A percentile compares a stretch with the other conserved stretches of the same genome.
Evolutionary conservation across 2,113 vertebrate species (phyloP).

Genomic region (Lamprotornis superbus): DNA sequence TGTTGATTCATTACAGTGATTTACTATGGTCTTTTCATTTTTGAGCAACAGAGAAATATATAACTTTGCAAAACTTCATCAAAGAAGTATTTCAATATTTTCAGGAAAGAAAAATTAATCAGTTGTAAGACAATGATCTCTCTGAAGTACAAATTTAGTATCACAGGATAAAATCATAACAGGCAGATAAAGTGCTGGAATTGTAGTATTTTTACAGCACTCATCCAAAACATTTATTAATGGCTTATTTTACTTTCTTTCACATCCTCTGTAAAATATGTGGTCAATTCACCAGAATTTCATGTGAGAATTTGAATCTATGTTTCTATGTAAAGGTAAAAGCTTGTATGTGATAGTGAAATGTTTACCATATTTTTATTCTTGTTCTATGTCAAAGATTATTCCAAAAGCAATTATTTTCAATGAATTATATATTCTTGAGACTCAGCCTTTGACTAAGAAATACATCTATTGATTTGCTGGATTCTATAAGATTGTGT

Average conservation of each 20-base stretch:
- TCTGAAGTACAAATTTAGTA: background rate
- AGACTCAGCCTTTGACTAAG: background rate
- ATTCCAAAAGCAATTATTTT: background rate
- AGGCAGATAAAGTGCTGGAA: background rate
- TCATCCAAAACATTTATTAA: background rate
- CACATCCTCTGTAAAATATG: background rate
- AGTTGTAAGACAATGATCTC: background rate
- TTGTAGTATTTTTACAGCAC: background rate
- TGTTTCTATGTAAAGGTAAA: background rate
- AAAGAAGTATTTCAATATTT: background rate
- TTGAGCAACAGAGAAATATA: background rate
- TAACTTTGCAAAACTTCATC: background rate
- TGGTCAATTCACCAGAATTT: background rate
- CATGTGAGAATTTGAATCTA: background rate
- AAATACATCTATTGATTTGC: background rate
- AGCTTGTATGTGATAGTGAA: background rate
- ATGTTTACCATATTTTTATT: background rate
- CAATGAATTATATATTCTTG: background rate
- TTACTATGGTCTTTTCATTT: background rate
- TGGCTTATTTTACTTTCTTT: background rate
- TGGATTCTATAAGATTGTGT: background rate
- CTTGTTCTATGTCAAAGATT: background rate
- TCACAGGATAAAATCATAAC: background rate
- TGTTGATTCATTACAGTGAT: background rate
- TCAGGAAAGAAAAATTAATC: background rate